Conservation (phyloP, 2,888 invertebrate species). For the Polietes domitor region DNA sequence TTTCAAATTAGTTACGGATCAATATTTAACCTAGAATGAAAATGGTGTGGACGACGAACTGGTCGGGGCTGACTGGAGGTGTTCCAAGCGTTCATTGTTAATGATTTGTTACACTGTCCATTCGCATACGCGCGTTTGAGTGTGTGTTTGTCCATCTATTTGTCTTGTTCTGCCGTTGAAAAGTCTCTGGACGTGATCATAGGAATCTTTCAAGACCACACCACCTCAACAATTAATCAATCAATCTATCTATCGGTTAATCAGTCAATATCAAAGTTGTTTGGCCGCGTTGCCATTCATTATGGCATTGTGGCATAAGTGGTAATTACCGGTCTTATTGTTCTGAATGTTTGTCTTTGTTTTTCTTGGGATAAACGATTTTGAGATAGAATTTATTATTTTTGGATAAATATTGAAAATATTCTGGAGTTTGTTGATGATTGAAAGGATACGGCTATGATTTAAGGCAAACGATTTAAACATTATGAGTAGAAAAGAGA, state of each 20-base stretch:
- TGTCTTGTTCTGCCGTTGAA: not conserved
- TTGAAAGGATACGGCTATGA: no score
- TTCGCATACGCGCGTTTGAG: not conserved
- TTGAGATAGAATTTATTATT: no score
- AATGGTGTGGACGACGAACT: not conserved
- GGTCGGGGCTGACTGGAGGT: not conserved
- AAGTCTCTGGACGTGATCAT: not conserved
- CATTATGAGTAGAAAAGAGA: no score
- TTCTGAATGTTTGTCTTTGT: not conserved
- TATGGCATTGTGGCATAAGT: not conserved
- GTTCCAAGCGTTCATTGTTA: not conserved
- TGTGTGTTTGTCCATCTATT: not conserved
- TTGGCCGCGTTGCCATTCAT: not conserved
- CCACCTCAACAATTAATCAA: slow-evolving; percentile 17
- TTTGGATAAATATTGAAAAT: no score
- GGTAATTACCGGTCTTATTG: not conserved
- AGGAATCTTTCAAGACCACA: not conserved
- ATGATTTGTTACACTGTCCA: not conserved
- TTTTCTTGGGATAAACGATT: not conserved
- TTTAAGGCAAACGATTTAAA: no score
- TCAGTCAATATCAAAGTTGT: not conserved
- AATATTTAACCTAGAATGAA: not conserved
- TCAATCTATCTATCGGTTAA: no score
- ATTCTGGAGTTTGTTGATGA: no score
- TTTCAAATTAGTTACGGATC: slow-evolving; percentile 17